phyloP scores from a whole-genome alignment of 2,888 invertebrate genomes.

The Watsonalla binaria region DNA sequence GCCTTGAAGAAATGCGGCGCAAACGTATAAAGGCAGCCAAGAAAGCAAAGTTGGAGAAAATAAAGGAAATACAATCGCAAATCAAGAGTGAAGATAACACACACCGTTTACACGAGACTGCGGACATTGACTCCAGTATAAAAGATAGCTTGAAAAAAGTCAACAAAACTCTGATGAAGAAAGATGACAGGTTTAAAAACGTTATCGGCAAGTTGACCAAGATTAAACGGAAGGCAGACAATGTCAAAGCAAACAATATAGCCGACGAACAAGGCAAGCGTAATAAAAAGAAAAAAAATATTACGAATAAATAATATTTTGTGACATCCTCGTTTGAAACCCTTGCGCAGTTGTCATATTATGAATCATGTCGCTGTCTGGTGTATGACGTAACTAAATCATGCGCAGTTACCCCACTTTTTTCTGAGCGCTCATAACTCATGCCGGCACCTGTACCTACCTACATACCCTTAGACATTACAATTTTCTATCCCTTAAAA shows the following conservation, averaged over 20 bases:
- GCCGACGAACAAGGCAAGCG: constrained; percentile 14
- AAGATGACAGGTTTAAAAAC: constrained; percentile 66
- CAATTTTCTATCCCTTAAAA: too few species aligned
- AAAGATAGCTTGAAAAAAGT: constrained; percentile 58
- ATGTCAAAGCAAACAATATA: constrained; percentile 25
- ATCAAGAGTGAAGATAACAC: constrained; percentile 31
- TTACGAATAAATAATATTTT: constrained; percentile 18
- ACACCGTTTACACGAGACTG: constrained; percentile 29
- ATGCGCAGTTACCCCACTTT: too few species aligned
- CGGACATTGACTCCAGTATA: constrained; percentile 53
- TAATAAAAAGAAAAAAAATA: constrained; percentile 40
- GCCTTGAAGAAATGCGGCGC: constrained; percentile 66
- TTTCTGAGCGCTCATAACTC: too few species aligned
- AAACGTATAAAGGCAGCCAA: constrained; percentile 66
- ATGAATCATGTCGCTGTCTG: too few species aligned
- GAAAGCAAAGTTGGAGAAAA: constrained; percentile 60
- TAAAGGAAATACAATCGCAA: constrained; percentile 54
- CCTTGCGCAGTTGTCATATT: too few species aligned
- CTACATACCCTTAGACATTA: too few species aligned
- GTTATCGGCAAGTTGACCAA: constrained; percentile 67
- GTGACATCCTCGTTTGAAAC: neutral
- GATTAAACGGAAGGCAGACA: constrained; percentile 67
- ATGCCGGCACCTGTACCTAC: too few species aligned
- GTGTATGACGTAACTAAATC: too few species aligned
- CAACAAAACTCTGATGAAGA: constrained; percentile 67